Percentiles rank a stretch among this genome's conserved stretches.
Conservation (phyloP, 2,113 vertebrate genomes). For the Oreotrochilus melanogaster region DNA sequence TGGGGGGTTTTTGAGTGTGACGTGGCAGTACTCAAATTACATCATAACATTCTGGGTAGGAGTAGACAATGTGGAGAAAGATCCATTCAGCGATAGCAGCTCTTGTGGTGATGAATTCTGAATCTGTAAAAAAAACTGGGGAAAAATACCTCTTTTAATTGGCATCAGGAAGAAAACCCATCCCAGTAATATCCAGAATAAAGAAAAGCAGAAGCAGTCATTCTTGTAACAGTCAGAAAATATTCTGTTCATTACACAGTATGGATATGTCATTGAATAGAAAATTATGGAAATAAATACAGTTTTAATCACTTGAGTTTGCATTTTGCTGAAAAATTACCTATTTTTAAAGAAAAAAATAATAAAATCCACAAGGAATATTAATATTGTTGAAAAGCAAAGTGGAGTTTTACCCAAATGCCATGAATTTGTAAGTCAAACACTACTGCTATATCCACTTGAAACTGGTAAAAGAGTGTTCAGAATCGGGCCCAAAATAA, state of each 20-base stretch:
- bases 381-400: not conserved
- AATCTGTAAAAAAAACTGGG: not conserved
- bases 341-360: not conserved
- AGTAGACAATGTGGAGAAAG: not conserved
- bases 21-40: not conserved
- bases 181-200: not conserved
- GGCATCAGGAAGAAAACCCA: not conserved
- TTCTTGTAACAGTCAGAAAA: not conserved
- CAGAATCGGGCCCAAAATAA: conserved; percentile 3
- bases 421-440: not conserved
- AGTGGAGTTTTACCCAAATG: not conserved
- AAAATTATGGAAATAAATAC: not conserved
- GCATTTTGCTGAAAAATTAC: not conserved
- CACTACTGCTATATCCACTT: not conserved
- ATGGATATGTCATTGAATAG: not conserved
- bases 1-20: not conserved
- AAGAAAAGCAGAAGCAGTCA: not conserved
- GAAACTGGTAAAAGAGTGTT: not conserved
- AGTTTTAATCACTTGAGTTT: not conserved
- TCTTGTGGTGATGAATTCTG: not conserved
- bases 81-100: not conserved
- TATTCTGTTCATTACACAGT: not conserved
- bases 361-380: not conserved
- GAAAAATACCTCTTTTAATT: not conserved
- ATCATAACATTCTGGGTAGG: not conserved